These are phyloP conservation scores for Sympetrum striolatum DNA, from an alignment of 2,888 invertebrate species.

Conservation along the genomic window DNA sequence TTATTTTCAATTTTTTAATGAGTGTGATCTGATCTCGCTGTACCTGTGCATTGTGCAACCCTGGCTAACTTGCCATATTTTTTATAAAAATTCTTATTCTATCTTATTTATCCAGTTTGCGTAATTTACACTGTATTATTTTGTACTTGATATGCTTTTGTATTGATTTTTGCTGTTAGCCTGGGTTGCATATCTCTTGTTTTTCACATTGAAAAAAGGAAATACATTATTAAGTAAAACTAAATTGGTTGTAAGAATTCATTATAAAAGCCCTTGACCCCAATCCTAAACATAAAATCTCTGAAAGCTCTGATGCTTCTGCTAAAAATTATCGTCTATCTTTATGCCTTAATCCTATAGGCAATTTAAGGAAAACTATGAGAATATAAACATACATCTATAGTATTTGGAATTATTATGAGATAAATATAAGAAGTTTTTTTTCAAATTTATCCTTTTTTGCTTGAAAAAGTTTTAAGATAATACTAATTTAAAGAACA, in stretches of 20 bases:
- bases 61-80: conserved; percentile 28
- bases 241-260: conserved; percentile 29
- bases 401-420: background rate
- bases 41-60: conserved; percentile 39
- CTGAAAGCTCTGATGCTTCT: background rate
- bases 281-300: background rate
- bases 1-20: background rate
- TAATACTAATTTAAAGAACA: background rate
- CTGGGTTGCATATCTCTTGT: conserved; percentile 33
- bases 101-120: conserved; percentile 44
- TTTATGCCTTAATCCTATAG: background rate
- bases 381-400: background rate
- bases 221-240: conserved; percentile 39
- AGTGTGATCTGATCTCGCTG: conserved; percentile 36
- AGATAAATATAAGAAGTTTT: background rate
- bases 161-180: conserved; percentile 12
- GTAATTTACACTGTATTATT: conserved; percentile 38
- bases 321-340: background rate
- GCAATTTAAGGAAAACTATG: background rate
- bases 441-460: background rate
- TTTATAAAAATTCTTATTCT: conserved; percentile 2
- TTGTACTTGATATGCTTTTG: conserved; percentile 45
- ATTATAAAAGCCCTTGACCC: conserved; percentile 35
- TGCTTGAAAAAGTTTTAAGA: background rate
- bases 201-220: conserved; percentile 39